phyloP scores from a whole-genome alignment of 2,888 invertebrate genomes.

The Lithophane socia region DNA sequence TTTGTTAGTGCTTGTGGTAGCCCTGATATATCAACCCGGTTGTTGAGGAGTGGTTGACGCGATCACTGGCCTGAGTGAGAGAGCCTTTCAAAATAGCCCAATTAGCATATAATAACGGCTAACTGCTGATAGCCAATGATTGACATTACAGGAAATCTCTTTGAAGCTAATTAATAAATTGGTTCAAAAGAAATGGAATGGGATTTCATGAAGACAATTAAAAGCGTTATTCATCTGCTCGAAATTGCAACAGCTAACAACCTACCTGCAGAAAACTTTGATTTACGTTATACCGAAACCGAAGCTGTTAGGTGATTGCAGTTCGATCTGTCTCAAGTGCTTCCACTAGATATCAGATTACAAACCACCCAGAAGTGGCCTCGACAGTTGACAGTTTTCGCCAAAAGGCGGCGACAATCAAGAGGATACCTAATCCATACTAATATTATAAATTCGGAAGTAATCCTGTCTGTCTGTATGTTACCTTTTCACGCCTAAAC shows the following conservation, averaged over 20 bases:
- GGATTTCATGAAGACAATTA: background rate
- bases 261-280: background rate
- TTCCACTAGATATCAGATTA: no score
- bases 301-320: no score
- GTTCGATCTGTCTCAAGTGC: no score
- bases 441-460: no score
- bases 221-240: background rate
- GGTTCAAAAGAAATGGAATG: background rate
- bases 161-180: background rate
- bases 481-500: no score
- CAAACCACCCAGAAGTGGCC: no score
- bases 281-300: background rate
- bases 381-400: no score
- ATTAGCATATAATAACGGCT: constrained; percentile 39
- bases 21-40: constrained; percentile 52
- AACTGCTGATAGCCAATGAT: constrained; percentile 23
- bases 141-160: constrained; percentile 9
- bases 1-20: constrained; percentile 12
- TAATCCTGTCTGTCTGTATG: no score
- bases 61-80: constrained; percentile 45
- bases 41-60: constrained; percentile 45
- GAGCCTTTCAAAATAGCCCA: constrained; percentile 44
- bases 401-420: no score
- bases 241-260: background rate
- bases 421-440: background rate